Percentiles rank a stretch among this genome's conserved stretches.
phyloP scores from a whole-genome alignment of 2,113 vertebrate genomes.

The Geococcyx californianus region DNA sequence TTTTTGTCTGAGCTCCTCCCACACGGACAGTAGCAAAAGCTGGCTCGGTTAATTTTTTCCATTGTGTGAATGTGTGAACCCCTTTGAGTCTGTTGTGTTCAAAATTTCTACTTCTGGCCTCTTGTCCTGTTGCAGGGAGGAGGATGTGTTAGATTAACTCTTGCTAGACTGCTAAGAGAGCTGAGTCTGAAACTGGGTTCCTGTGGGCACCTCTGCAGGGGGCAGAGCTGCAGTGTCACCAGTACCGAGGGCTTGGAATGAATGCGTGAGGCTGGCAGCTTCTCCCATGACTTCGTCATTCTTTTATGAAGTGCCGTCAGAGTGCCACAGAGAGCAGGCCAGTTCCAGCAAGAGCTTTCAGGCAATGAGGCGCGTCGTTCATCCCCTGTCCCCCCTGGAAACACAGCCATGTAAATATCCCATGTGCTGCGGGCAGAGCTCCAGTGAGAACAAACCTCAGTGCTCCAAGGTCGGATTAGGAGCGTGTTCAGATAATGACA shows the following conservation, averaged over 20 bases:
- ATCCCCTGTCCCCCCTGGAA: background rate
- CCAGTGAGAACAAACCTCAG: constrained; percentile 26
- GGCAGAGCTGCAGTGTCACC: background rate
- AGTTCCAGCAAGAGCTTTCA: constrained; percentile 65
- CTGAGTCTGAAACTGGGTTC: background rate
- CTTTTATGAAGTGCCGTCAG: constrained; percentile 53
- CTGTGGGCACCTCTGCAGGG: background rate
- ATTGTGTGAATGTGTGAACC: background rate
- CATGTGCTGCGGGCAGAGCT: constrained; percentile 42
- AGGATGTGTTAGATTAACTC: background rate
- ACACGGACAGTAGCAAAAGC: background rate
- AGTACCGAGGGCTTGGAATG: background rate
- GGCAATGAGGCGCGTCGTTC: background rate
- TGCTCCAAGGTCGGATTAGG: background rate
- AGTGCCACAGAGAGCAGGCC: constrained; percentile 52
- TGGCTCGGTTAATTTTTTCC: background rate
- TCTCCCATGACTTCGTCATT: constrained; percentile 53
- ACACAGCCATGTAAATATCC: constrained; percentile 43
- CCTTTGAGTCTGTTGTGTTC: background rate
- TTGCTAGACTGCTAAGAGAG: background rate
- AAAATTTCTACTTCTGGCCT: background rate
- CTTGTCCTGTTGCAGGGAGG: background rate
- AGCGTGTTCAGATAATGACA: constrained; percentile 24
- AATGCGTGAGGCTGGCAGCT: constrained; percentile 39
- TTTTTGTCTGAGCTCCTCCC: background rate